phyloP scores from a whole-genome alignment of 2,113 vertebrate genomes.

The Labeo rohita region DNA sequence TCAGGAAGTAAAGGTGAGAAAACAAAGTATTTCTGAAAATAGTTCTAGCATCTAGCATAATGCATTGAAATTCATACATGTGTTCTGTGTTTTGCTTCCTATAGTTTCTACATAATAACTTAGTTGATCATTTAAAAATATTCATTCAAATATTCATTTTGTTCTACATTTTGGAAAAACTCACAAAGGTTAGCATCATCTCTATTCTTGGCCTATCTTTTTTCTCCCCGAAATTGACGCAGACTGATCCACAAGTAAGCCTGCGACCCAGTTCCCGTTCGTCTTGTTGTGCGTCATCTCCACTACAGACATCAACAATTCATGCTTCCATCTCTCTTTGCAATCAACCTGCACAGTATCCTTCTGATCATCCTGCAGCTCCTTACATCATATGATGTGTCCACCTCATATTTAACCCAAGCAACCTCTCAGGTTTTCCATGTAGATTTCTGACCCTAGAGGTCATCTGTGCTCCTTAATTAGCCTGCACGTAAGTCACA shows the following conservation, averaged over 20 bases:
- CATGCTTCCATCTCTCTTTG: background rate
- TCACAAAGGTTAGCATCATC: background rate
- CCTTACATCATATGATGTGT: background rate
- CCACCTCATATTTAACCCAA: background rate
- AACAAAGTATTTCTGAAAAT: background rate
- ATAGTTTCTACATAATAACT: background rate
- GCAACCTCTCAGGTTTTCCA: background rate
- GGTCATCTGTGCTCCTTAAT: slow-evolving; percentile 54
- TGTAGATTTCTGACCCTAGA: background rate
- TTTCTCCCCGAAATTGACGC: too few relatives aligned
- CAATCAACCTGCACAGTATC: background rate
- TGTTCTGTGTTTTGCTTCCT: background rate
- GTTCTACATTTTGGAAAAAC: background rate
- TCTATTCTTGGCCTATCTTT: background rate
- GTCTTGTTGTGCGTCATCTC: background rate
- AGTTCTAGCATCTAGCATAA: background rate
- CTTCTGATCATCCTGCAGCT: background rate
- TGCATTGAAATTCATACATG: background rate
- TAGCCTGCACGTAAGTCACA: slow-evolving; percentile 57
- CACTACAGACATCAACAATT: background rate
- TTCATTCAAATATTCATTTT: background rate
- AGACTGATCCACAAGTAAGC: slow-evolving; percentile 23
- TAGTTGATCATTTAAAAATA: background rate
- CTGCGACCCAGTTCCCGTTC: slow-evolving; percentile 15
- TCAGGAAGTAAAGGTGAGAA: background rate